phyloP scores from a whole-genome alignment of 2,888 invertebrate species.

The Trisateles emortualis region DNA sequence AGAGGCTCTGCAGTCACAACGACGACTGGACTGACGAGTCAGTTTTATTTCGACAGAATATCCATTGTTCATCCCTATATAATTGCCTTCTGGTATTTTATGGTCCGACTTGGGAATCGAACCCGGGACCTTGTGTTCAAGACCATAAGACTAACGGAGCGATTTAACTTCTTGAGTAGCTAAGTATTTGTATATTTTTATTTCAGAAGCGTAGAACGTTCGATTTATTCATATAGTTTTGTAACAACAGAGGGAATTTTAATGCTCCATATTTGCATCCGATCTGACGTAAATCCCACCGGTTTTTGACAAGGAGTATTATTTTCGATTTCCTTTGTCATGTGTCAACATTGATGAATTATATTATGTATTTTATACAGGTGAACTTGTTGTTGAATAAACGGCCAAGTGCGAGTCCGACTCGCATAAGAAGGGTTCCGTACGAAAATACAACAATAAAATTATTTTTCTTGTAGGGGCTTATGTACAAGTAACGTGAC shows the following conservation, averaged over 20 bases:
- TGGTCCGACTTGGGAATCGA: no score
- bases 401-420: no score
- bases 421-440: no score
- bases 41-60: neutral
- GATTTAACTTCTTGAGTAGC: no score
- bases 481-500: no score
- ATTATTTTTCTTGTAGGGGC: no score
- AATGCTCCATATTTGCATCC: slow-evolving; percentile 52
- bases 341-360: slow-evolving; percentile 51
- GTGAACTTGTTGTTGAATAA: slow-evolving; percentile 36
- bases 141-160: no score
- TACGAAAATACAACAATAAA: no score
- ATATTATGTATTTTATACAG: slow-evolving; percentile 50
- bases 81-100: slow-evolving; percentile 3
- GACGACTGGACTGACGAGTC: no score
- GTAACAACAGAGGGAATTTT: slow-evolving; percentile 48
- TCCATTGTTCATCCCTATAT: neutral
- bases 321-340: slow-evolving; percentile 35
- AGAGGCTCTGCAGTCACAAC: no score
- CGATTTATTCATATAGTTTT: slow-evolving; percentile 30
- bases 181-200: no score
- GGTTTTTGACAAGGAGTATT: slow-evolving; percentile 29
- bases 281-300: slow-evolving; percentile 36
- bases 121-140: slow-evolving; percentile 6
- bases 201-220: neutral